Evolutionary conservation across 2,888 invertebrate species (phyloP), one percentile per base, ranked within the genome.

Genomic region (Nemurella pictetii): DNA sequence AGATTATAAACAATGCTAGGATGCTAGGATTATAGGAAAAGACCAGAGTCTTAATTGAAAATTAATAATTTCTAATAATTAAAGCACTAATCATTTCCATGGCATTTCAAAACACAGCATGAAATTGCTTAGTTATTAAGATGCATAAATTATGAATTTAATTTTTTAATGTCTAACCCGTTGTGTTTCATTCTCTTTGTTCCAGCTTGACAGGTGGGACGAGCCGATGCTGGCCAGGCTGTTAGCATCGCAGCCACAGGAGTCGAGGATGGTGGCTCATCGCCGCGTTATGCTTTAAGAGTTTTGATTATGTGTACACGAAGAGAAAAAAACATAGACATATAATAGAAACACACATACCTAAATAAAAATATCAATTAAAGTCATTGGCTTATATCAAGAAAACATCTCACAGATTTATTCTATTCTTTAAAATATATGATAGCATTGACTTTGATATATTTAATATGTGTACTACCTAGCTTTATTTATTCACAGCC

Each of bases 241-340:
- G 80, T 90, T 94, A 84, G 89, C 91, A 83, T 92, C 92, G 77
- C 89, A 88, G 83, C 88, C 89, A 78, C 90, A 89, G 29, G 93
- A 92, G 87, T 92, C 92, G 86, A 92, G 93, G 85, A 91, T 92
- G 83, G 93, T 94, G 80, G 90, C 93, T 3, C 93, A 93, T 89
- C 93, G 93, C 89, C 92, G 93, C 89, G 91, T 93, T 90, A 92
- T 93, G 89, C 91, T 94, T 89, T 93, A 93, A 92, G n/a, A 89
- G 4, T 1, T 29, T 30, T n/a, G 28, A 20, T 30, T 55, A 1
- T 20, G 20, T 55, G 55, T 55, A 12, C n/a, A n/a, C 55, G 55
- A 12, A 12, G 20, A 20, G 20, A 55, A 7, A 55, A 20, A 55
- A 55, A 1, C 9, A 12, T 55, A 55, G 55, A 55, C 9, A 55